Percentiles rank a stretch among this genome's conserved stretches.
phyloP scores from a whole-genome alignment of 2,888 invertebrate species.

The Drosophila merina region DNA sequence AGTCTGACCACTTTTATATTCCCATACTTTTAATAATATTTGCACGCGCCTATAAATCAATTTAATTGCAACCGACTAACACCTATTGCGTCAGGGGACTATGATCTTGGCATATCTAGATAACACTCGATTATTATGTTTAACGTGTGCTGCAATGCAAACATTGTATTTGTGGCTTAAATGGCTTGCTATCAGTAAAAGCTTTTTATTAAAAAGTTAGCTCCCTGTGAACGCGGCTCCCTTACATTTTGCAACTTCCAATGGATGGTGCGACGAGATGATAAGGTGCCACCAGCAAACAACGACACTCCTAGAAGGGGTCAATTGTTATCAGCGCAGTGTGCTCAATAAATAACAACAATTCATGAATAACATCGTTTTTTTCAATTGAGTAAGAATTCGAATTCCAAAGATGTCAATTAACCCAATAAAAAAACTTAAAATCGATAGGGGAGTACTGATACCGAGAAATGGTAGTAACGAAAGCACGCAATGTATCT shows the following conservation, averaged over 20 bases:
- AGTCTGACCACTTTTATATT: background rate
- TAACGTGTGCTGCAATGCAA: slow-evolving; percentile 7
- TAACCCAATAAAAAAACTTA: slow-evolving; percentile 13
- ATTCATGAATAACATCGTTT: background rate
- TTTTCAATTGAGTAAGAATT: slow-evolving; percentile 24
- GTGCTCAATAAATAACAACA: slow-evolving; percentile 11
- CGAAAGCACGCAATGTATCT: slow-evolving; percentile 24
- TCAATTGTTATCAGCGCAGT: slow-evolving; percentile 64
- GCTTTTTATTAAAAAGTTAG: background rate
- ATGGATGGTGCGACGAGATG: slow-evolving; percentile 24
- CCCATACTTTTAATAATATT: background rate
- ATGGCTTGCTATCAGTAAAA: background rate
- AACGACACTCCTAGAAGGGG: slow-evolving; percentile 32
- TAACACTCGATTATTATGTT: background rate
- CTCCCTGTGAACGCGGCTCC: slow-evolving; percentile 5
- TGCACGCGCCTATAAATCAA: slow-evolving; percentile 6
- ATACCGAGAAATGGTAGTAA: background rate
- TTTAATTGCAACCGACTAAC: slow-evolving; percentile 17
- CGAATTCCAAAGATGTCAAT: slow-evolving; percentile 11
- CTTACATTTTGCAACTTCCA: slow-evolving; percentile 13
- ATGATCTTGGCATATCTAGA: slow-evolving; percentile 1
- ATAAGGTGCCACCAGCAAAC: slow-evolving; percentile 27
- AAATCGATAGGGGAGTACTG: slow-evolving; percentile 17
- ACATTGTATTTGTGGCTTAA: slow-evolving; percentile 24
- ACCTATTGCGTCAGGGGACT: slow-evolving; percentile 7